These are phyloP conservation scores for Lissocephala sabroskyi DNA, from an alignment of 2,888 invertebrate genomes.

Conservation along the genomic window DNA sequence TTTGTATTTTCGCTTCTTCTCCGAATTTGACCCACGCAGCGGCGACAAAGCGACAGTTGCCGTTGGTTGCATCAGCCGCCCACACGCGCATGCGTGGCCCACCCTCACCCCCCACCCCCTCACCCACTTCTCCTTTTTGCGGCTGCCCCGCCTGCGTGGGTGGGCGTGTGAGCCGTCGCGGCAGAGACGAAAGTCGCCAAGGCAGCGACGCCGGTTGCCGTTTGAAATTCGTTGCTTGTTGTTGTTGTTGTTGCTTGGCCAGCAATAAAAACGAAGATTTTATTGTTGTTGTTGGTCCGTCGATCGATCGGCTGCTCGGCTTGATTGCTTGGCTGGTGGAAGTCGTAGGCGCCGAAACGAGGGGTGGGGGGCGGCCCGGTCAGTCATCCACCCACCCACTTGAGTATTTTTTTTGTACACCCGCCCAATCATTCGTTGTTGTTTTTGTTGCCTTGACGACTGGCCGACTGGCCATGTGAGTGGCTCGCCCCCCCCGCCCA, in stretches of 20 bases:
- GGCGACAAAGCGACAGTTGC: no score
- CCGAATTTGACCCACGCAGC: slow-evolving; percentile 31
- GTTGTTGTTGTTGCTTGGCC: slow-evolving; percentile 26
- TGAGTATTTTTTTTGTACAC: no score
- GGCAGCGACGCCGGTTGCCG: slow-evolving; percentile 11
- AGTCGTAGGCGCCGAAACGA: no score
- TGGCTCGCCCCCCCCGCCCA: no score
- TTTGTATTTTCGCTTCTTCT: not conserved
- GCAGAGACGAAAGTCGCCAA: slow-evolving; percentile 17
- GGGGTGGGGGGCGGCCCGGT: no score
- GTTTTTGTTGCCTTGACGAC: no score
- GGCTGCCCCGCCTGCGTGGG: slow-evolving; percentile 16
- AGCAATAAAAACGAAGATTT: slow-evolving; percentile 53
- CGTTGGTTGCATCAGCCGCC: slow-evolving; percentile 32
- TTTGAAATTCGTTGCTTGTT: not conserved
- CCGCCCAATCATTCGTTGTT: no score
- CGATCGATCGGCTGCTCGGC: slow-evolving; percentile 13
- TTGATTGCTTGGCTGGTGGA: slow-evolving; percentile 8
- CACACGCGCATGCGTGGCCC: slow-evolving; percentile 42
- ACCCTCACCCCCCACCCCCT: slow-evolving; percentile 10
- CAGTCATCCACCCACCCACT: slow-evolving; percentile 55
- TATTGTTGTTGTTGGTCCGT: slow-evolving; percentile 33
- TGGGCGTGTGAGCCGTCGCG: slow-evolving; percentile 43
- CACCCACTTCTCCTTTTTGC: slow-evolving; percentile 18
- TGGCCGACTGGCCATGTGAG: no score